A percentile compares a stretch with the other conserved stretches of the same genome.
phyloP scores from a whole-genome alignment of 37 sponge, comb jelly and placozoan genomes.

The Dysidea cf. avara region DNA sequence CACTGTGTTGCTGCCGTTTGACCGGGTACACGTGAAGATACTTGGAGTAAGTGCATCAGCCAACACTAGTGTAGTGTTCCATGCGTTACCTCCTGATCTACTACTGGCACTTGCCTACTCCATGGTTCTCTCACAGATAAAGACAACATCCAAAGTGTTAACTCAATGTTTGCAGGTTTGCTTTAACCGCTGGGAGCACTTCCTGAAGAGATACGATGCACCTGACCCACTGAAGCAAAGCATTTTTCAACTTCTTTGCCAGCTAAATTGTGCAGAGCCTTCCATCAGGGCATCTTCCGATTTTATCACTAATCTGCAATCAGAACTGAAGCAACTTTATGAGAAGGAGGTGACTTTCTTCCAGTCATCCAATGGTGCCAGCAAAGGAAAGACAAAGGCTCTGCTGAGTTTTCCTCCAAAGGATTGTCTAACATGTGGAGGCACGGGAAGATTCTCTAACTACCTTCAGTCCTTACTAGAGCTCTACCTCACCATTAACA shows the following conservation, averaged over 20 bases:
- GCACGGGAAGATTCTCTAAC: conserved; percentile 71
- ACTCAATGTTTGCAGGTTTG: too few relatives aligned
- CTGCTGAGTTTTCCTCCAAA: conserved; percentile 41
- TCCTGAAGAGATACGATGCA: too few relatives aligned
- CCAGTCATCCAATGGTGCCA: background rate
- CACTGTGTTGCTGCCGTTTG: conserved; percentile 73
- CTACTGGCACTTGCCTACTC: conserved; percentile 72
- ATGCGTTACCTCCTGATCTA: conserved; percentile 66
- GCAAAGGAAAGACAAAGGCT: conserved; percentile 1
- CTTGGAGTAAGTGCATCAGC: conserved; percentile 40
- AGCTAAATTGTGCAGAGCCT: too few relatives aligned
- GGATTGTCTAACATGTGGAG: conserved; percentile 39
- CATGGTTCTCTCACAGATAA: conserved; percentile 28
- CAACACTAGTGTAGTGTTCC: conserved; percentile 32
- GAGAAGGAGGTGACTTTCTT: conserved; percentile 47
- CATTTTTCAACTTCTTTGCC: background rate
- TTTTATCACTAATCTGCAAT: conserved; percentile 25
- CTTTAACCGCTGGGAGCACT: too few relatives aligned
- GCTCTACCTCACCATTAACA: conserved; percentile 34
- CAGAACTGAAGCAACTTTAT: conserved; percentile 59
- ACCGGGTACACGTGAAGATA: conserved; percentile 70
- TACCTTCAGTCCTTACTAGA: conserved; percentile 80
- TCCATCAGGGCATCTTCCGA: conserved; percentile 22
- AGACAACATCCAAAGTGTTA: too few relatives aligned
- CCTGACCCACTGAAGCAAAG: background rate